A percentile compares a stretch with the other conserved stretches of the same genome.
Conservation (phyloP, 2,888 invertebrate genomes). For the Diadegma fenestrale region DNA sequence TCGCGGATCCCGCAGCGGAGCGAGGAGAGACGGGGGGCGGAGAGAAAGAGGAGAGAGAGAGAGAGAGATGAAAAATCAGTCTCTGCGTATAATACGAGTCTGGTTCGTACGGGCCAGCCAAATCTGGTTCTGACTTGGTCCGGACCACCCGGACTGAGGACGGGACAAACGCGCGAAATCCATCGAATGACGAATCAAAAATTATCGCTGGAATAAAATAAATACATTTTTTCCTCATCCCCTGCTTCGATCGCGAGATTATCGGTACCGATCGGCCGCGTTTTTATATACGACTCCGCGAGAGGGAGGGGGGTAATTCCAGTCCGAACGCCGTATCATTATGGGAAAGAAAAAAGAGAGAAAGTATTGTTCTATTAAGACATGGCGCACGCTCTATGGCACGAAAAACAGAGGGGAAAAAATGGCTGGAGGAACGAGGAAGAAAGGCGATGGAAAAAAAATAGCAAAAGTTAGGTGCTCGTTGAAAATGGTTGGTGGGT, state of each 20-base stretch:
- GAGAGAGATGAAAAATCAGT: conserved; percentile 49
- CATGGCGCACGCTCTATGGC: conserved; percentile 30
- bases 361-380: conserved; percentile 22
- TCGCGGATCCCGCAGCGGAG: conserved; percentile 66
- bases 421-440: neutral
- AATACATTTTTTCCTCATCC: conserved; percentile 10
- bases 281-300: conserved; percentile 23
- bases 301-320: conserved; percentile 41
- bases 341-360: conserved; percentile 39
- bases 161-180: conserved; percentile 60
- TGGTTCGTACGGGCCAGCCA: conserved; percentile 26
- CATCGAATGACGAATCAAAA: conserved; percentile 65
- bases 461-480: conserved; percentile 30
- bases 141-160: conserved; percentile 64
- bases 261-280: conserved; percentile 37
- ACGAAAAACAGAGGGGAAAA: conserved; percentile 16
- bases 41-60: conserved; percentile 17
- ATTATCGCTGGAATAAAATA: conserved; percentile 58
- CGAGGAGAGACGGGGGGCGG: neutral
- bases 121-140: conserved; percentile 56
- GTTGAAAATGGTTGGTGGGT: conserved; percentile 29
- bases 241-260: neutral
- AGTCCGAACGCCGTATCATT: conserved; percentile 59
- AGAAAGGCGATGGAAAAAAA: conserved; percentile 28
- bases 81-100: conserved; percentile 33